A percentile compares a stretch with the other conserved stretches of the same genome.
phyloP scores from a whole-genome alignment of 2,888 invertebrate genomes.

The Mayetiola destructor region DNA sequence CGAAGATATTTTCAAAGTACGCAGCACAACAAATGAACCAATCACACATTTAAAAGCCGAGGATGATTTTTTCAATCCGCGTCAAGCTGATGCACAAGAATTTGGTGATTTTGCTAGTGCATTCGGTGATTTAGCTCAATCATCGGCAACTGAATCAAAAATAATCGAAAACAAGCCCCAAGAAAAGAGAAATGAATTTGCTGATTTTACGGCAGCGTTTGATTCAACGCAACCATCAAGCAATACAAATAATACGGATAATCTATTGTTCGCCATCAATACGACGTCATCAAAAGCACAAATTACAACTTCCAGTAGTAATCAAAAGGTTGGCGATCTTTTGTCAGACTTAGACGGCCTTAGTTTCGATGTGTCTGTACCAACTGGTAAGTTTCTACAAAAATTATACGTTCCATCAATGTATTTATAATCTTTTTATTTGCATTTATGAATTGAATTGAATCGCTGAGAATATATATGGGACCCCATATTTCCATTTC shows the following conservation, averaged over 20 bases:
- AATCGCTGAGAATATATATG: no score
- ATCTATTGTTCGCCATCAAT: constrained; percentile 14
- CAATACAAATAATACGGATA: constrained; percentile 20
- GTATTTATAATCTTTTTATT: no score
- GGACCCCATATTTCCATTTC: no score
- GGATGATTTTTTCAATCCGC: constrained; percentile 33
- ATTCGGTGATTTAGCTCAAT: constrained; percentile 41
- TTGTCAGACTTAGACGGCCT: constrained; percentile 38
- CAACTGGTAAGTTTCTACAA: constrained; percentile 36
- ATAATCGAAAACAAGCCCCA: neutral
- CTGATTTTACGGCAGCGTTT: constrained; percentile 34
- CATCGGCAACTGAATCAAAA: neutral
- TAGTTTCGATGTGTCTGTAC: constrained; percentile 31
- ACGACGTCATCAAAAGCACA: constrained; percentile 21
- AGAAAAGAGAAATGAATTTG: constrained; percentile 20
- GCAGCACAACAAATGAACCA: constrained; percentile 24
- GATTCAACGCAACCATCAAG: constrained; percentile 16
- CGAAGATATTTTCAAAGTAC: constrained; percentile 44
- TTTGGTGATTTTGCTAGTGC: constrained; percentile 69
- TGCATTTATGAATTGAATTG: no score
- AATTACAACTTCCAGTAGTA: constrained; percentile 12
- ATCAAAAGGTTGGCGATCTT: constrained; percentile 29
- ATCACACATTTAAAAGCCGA: constrained; percentile 24
- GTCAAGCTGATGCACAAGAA: constrained; percentile 40
- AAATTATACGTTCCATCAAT: no score